phyloP scores from a whole-genome alignment of 2,113 vertebrate genomes.

The Actenoides lindsayi region DNA sequence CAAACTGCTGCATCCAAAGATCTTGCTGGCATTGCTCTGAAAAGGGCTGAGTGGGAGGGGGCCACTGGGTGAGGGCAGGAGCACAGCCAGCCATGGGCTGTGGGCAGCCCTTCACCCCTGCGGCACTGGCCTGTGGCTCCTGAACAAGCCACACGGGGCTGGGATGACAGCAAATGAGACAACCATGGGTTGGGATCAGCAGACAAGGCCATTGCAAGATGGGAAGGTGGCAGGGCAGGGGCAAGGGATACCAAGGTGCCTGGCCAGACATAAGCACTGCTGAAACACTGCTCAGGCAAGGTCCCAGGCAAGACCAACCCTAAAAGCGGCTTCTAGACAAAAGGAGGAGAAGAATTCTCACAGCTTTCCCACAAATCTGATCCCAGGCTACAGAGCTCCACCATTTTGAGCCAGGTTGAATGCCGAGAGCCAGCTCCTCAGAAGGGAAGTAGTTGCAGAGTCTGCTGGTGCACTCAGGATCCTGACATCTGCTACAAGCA shows the following conservation, averaged over 20 bases:
- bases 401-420: neutral
- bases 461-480: neutral
- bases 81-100: neutral
- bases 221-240: neutral
- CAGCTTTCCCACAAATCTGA: neutral
- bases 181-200: fast-evolving
- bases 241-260: neutral
- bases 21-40: neutral
- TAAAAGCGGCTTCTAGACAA: neutral
- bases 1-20: neutral
- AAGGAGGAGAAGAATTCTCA: neutral
- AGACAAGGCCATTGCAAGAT: neutral
- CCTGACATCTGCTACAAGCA: neutral
- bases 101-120: fast-evolving
- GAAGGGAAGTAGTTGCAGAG: neutral
- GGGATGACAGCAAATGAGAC: neutral
- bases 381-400: neutral
- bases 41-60: neutral
- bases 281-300: neutral
- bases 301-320: neutral
- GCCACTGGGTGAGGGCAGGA: neutral
- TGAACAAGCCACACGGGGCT: neutral
- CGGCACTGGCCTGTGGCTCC: neutral
- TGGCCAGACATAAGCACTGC: neutral
- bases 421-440: neutral